Percentiles rank a stretch among this genome's conserved stretches.
Conservation (phyloP, 2,113 vertebrate species). For the Salvelinus fontinalis region DNA sequence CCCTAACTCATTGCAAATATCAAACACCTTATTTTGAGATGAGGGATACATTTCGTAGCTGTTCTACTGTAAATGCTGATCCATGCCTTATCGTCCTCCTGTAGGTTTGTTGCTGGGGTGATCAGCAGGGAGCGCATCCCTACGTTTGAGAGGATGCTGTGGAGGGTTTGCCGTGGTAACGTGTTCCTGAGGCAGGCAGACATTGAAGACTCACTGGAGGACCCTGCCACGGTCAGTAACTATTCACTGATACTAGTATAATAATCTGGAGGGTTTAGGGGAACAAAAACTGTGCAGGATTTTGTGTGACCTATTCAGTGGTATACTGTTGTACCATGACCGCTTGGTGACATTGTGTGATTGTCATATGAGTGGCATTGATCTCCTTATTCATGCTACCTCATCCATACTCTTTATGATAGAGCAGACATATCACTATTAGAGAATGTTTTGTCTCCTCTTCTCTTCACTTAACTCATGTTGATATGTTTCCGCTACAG, state of each 20-base stretch:
- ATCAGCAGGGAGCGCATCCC: conserved; percentile 94
- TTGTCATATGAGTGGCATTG: not conserved
- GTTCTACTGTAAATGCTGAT: not conserved
- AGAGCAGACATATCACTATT: not conserved
- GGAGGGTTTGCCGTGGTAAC: conserved; percentile 97
- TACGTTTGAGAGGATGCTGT: conserved; percentile 96
- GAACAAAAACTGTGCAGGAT: not conserved
- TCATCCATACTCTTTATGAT: not conserved
- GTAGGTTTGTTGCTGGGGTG: conserved; percentile 96
- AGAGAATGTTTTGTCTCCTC: not conserved
- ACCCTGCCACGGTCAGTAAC: conserved; percentile 84
- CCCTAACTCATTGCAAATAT: not conserved
- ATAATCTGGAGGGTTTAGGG: not conserved
- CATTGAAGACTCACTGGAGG: conserved; percentile 94
- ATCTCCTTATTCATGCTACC: not conserved
- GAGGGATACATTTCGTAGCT: not conserved
- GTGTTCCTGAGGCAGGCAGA: conserved; percentile 95
- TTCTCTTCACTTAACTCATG: not conserved
- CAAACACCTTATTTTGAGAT: not conserved
- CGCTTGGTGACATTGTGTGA: not conserved
- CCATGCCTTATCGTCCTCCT: not conserved
- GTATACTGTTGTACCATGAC: not conserved
- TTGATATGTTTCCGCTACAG: conserved; percentile 61
- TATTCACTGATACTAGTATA: not conserved
- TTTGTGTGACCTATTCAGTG: not conserved